Evolutionary conservation across 2,113 vertebrate species (phyloP).

Genomic region (Ranitomeya imitator): DNA sequence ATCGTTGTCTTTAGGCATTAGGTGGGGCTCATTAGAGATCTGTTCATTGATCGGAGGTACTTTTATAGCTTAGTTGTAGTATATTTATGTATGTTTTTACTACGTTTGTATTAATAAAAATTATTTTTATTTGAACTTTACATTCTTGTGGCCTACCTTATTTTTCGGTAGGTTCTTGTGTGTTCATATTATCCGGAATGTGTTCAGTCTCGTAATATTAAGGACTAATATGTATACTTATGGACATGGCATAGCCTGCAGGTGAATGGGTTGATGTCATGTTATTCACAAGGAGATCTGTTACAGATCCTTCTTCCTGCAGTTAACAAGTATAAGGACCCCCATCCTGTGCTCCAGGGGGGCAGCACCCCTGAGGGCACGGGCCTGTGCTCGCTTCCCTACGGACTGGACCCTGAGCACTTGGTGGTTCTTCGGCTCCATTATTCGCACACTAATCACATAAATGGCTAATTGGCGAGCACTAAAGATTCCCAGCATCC

Average conservation of each 20-base stretch:
- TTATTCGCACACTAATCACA: constrained; percentile 51
- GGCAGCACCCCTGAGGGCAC: background rate
- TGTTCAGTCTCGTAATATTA: too few relatives aligned
- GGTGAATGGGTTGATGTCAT: constrained; percentile 28
- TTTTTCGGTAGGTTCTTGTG: too few relatives aligned
- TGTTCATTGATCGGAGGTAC: too few relatives aligned
- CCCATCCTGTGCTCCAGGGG: constrained; percentile 17
- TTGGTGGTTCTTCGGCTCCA: constrained; percentile 44
- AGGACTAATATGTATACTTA: too few relatives aligned
- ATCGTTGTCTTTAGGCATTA: too few relatives aligned
- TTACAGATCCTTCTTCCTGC: constrained; percentile 11
- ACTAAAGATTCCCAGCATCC: constrained; percentile 69
- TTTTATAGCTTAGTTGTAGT: too few relatives aligned
- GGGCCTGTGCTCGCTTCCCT: background rate
- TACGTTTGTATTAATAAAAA: too few relatives aligned
- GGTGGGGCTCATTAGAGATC: too few relatives aligned
- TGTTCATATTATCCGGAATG: too few relatives aligned
- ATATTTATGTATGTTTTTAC: too few relatives aligned
- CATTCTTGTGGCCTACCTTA: too few relatives aligned
- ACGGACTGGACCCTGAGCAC: background rate
- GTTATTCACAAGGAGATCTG: constrained; percentile 12
- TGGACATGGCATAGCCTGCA: background rate
- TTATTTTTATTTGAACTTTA: too few relatives aligned
- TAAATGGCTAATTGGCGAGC: constrained; percentile 68
- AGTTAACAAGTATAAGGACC: constrained; percentile 41